Percentiles rank a stretch among this genome's conserved stretches.
These are phyloP conservation scores for Platygyra sinensis DNA, from an alignment of 64 coral and sea anemone species.

Conservation along the genomic window DNA sequence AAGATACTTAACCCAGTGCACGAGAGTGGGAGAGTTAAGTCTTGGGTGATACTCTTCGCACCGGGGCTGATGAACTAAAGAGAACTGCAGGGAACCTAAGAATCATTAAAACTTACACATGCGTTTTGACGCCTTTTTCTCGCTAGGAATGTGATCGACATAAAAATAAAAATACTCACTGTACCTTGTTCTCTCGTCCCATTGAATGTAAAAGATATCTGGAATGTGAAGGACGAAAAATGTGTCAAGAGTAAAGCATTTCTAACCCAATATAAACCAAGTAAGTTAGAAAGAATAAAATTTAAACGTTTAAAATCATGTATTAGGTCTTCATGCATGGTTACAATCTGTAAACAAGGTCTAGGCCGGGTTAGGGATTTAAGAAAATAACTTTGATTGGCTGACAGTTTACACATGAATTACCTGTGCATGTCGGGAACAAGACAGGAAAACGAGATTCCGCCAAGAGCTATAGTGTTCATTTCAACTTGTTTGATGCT, in stretches of 20 bases:
- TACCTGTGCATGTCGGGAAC: conserved; percentile 50
- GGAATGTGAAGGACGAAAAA: background rate
- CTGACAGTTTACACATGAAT: conserved; percentile 1
- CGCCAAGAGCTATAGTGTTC: conserved; percentile 90
- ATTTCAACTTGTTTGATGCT: conserved; percentile 89
- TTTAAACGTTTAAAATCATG: background rate
- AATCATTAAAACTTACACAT: no score
- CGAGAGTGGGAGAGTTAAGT: no score
- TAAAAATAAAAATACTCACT: background rate
- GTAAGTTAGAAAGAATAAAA: no score
- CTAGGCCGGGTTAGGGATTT: background rate
- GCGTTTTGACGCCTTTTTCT: no score
- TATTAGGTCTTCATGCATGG: no score
- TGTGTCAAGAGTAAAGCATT: background rate
- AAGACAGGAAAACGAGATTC: conserved; percentile 43
- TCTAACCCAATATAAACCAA: background rate
- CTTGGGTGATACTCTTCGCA: no score
- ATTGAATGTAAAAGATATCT: conserved; percentile 42
- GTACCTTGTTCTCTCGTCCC: background rate
- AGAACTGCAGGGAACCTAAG: no score
- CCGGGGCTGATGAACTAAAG: no score
- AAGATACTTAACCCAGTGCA: no score
- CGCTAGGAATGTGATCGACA: no score
- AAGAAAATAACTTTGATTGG: conserved; percentile 23
- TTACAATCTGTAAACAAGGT: no score